These are phyloP conservation scores for Pangasius krempfi DNA, from an alignment of 2,797 vertebrate species.

Conservation along the genomic window DNA sequence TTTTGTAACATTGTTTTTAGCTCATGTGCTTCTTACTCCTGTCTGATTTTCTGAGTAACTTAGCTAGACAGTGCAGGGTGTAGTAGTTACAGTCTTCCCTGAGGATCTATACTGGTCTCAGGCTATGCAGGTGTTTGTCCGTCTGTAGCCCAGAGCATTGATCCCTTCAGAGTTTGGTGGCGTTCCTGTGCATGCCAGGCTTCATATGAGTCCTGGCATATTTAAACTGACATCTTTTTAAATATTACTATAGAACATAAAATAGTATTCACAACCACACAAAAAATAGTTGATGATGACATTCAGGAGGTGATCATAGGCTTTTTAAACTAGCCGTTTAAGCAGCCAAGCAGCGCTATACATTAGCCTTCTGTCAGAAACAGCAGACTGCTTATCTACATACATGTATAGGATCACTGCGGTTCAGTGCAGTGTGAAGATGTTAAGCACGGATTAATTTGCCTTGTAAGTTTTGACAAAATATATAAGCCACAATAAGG, in stretches of 20 bases:
- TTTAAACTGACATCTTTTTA: not conserved
- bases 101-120: constrained; percentile 6
- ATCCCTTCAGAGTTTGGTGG: not conserved
- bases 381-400: not conserved
- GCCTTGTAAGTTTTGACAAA: not conserved
- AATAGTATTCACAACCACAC: not conserved
- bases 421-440: not conserved
- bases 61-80: not conserved
- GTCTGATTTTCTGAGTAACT: not conserved
- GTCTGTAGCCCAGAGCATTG: not conserved
- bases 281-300: not conserved
- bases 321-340: not conserved
- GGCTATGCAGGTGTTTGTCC: not conserved
- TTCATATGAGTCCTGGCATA: not conserved
- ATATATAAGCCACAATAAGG: not conserved
- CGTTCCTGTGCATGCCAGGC: not conserved
- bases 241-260: not conserved
- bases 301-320: not conserved
- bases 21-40: not conserved
- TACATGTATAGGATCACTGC: not conserved
- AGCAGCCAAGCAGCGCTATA: not conserved
- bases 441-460: not conserved
- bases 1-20: not conserved
- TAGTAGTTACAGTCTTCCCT: not conserved
- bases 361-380: not conserved